A percentile compares a stretch with the other conserved stretches of the same genome.
phyloP scores from a whole-genome alignment of 2,797 vertebrate genomes.

The Myioborus miniatus region DNA sequence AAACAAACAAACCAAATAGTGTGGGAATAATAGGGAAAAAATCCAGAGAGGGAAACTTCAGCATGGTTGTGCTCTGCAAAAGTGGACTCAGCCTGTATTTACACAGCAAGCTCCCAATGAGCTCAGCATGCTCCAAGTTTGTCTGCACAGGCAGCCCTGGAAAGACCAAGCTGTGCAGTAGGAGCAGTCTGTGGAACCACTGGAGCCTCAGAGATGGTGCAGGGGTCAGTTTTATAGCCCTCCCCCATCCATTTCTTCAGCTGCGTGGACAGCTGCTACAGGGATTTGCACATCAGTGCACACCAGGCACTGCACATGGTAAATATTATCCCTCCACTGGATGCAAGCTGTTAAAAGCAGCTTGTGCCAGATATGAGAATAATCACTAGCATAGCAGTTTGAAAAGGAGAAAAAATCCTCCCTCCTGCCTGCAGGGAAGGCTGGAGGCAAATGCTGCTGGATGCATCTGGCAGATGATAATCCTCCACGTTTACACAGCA shows the following conservation, averaged over 20 bases:
- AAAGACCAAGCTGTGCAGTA: neutral
- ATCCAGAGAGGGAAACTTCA: neutral
- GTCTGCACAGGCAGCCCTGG: neutral
- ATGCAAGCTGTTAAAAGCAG: neutral
- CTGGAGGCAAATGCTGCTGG: slow-evolving; percentile 23
- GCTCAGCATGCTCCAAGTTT: neutral
- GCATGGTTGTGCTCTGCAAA: slow-evolving; percentile 7
- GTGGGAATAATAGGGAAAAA: neutral
- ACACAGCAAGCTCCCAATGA: neutral
- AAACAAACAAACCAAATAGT: neutral
- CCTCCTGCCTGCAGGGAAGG: neutral
- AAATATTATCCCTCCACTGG: neutral
- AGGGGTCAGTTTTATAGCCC: neutral
- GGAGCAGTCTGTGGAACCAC: neutral
- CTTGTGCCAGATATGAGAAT: neutral
- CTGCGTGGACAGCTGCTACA: neutral
- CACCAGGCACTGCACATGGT: neutral
- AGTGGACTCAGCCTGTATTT: neutral
- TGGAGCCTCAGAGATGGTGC: neutral
- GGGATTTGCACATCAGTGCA: neutral
- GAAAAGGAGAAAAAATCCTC: neutral
- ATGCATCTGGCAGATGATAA: neutral
- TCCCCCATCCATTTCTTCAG: neutral
- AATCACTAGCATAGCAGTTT: neutral
- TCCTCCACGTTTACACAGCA: neutral